Base-by-base conservation (phyloP, 2,797 vertebrate species). In the Squalus acanthias region DNA sequence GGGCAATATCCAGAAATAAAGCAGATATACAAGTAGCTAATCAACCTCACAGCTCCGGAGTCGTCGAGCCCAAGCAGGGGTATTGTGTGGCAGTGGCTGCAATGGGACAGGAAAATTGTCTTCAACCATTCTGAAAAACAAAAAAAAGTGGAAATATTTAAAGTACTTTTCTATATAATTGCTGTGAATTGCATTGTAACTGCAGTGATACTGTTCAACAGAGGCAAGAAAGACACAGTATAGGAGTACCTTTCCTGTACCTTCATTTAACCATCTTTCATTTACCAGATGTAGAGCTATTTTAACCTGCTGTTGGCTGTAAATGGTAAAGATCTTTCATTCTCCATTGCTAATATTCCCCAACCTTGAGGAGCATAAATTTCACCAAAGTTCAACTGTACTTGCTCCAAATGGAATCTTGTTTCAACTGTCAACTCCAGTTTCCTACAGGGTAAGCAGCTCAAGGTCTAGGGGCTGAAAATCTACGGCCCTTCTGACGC, bases 31-130 rank as follows among this genome's bases (percentile, higher is more conserved):
- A 95, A 95, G 26, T 67, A 88, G 46, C 96, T 70, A 97, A 96
- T 98, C 96, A 85, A 98, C 98, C 98, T 98, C 98, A 97, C 98
- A 98, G 96, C 88, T 98, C 96, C 98, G 97, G 95, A 99, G 98
- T 96, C 97, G 97, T 65, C 96, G 96, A 0, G 98, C 98, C 98
- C 98, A 99, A 0, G 97, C 97, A 96, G 98, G 98, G 0, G 97
- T 97, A 76, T 98, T 98, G 96, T 97, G 97, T 15, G 97, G 97
- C 96, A 98, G 97, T 0, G 98, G 97, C 94, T 98, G 98, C 29
- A 98, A 97, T 96, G 98, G 97, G 79, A 97, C 96, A 13, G 97
- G 97, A 97, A 98, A 97, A 67, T 97, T 88, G 97, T 98, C 98
- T 97, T 98, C 97, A 57, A 96, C 50, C 72, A 96, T 39, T 94